Base-by-base conservation (phyloP, 1,140 invertebrate species). In the Pachyrhynchus sulphureomaculatus region DNA sequence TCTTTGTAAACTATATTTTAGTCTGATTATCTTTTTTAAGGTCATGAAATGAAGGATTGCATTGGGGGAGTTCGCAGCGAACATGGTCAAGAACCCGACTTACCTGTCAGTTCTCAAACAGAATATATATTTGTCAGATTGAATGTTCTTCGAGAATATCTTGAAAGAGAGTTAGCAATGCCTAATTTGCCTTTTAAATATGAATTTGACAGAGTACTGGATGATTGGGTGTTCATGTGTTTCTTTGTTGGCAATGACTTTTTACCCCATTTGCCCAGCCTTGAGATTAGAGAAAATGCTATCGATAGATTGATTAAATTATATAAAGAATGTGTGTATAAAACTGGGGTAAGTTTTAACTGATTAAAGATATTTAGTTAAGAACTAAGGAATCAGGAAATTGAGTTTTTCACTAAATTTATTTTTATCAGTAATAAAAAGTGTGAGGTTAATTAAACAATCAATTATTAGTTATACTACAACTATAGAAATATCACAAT, bases 181-280 rank as follows among this genome's bases (percentile, higher is more conserved):
- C 91, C 91, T 0, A 93, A 93, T 78, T 80, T 99, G 12, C 95
- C 96, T 1, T 99, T 99, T 75, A 78, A 84, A 39, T 94, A 92
- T 74, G 89, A 92, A 68, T 93, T 94, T 73, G 92, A 98, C 72
- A 79, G 94, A 60, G 93, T 87, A 1, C 74, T 98, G 2, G 98
- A 99, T 78, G 98, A 99, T 79, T 99, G 97, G 96, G 96, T 99
- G 0, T 99, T 99, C 76, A 98, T 99, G 95, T 99, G 98, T 79
- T 99, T 99, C 80, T 99, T 99, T 81, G 98, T 99, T 54, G 98
- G 98, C 36, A 99, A 99, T 79, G 98, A 99, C 81, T 99, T 99
- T 77, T 77, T 99, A 66, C 98, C 98, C 12, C 98, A 99, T 83
- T 81, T 99, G 55, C 98, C 98, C 12, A 98, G 95, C 18, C 79